Evolutionary conservation across 2,113 vertebrate species (phyloP).

Genomic region (Rhipidura dahli): DNA sequence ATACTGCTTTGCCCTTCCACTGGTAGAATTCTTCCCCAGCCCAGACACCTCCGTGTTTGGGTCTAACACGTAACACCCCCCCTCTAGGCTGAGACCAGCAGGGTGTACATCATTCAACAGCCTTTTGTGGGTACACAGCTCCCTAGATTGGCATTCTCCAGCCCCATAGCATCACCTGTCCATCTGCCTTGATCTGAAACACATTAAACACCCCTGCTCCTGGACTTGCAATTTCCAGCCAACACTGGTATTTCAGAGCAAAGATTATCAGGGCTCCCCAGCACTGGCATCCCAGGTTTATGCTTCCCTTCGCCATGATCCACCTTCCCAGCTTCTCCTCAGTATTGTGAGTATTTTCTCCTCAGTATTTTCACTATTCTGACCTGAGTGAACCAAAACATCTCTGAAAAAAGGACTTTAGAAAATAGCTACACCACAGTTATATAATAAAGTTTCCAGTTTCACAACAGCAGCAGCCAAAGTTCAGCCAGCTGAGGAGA

Average conservation of each 20-base stretch:
- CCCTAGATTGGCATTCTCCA: fast-evolving
- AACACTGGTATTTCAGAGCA: fast-evolving
- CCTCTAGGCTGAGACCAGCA: background rate
- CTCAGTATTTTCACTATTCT: background rate
- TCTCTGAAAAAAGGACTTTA: background rate
- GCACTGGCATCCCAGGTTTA: fast-evolving
- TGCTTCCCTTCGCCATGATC: background rate
- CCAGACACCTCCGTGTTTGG: fast-evolving
- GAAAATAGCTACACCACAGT: background rate
- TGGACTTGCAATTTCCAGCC: background rate
- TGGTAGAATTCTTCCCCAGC: background rate
- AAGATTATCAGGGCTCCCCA: background rate
- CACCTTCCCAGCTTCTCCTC: background rate
- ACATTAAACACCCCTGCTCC: background rate
- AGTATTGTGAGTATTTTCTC: background rate
- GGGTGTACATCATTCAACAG: fast-evolving
- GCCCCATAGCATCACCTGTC: background rate
- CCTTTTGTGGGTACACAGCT: background rate
- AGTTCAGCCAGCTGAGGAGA: background rate
- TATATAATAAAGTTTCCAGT: background rate
- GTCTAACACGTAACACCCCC: fast-evolving
- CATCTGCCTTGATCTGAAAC: fast-evolving
- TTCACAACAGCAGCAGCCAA: background rate
- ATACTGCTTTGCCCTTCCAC: background rate
- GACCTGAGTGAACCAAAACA: fast-evolving